These are phyloP conservation scores for Aphrocallistes beatrix DNA, from an alignment of 37 sponge, comb jelly and placozoan species.

Conservation along the genomic window DNA sequence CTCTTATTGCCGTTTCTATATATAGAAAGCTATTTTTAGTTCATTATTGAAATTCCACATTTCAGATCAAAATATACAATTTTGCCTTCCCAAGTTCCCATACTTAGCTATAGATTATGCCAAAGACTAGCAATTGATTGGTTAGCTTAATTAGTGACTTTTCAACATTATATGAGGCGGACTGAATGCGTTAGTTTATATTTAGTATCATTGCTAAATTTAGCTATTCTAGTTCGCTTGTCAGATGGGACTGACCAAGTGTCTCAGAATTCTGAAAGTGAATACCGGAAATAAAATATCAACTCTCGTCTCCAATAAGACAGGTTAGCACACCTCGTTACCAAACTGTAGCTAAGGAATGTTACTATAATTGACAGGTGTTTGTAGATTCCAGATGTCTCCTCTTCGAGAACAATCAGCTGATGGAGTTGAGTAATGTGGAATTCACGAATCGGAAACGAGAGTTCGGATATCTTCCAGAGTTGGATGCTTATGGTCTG, in stretches of 20 bases:
- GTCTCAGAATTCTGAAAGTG: not conserved
- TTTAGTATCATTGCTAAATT: too few species aligned
- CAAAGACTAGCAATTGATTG: too few species aligned
- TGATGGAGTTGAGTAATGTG: not conserved
- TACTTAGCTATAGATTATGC: too few species aligned
- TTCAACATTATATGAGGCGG: too few species aligned
- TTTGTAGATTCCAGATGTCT: not conserved
- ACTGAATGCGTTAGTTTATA: too few species aligned
- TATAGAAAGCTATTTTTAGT: too few species aligned
- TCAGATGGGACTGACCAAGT: not conserved
- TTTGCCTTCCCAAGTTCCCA: too few species aligned
- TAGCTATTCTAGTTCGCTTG: too few species aligned
- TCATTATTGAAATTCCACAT: too few species aligned
- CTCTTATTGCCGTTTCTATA: too few species aligned
- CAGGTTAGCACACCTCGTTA: not conserved
- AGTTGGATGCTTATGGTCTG: not conserved
- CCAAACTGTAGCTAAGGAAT: not conserved
- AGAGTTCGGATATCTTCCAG: not conserved
- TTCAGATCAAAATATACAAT: too few species aligned
- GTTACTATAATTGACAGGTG: not conserved
- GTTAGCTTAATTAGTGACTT: too few species aligned
- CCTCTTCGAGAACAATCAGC: not conserved
- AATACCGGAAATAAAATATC: not conserved
- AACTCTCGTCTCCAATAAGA: not conserved
- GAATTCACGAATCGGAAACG: not conserved